Percentiles rank a stretch among this genome's conserved stretches.
Evolutionary conservation across 2,113 vertebrate species (phyloP).

Genomic region (Scolopax mira): DNA sequence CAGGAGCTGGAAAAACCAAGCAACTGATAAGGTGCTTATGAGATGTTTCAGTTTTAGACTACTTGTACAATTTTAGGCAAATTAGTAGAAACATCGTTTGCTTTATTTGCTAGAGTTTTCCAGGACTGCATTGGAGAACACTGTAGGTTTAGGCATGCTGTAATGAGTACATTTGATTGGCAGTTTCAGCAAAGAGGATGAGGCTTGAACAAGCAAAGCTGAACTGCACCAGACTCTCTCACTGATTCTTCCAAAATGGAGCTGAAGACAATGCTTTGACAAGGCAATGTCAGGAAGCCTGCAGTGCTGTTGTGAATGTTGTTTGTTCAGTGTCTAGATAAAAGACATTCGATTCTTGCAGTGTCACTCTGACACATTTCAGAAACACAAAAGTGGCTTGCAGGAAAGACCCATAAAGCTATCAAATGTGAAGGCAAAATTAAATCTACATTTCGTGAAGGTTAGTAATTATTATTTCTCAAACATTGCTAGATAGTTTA

Average conservation of each 20-base stretch:
- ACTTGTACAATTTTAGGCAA: background rate
- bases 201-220: background rate
- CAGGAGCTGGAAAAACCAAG: background rate
- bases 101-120: background rate
- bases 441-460: slow-evolving; percentile 27
- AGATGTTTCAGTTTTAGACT: background rate
- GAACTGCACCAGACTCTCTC: background rate
- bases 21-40: background rate
- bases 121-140: background rate
- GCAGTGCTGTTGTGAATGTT: background rate
- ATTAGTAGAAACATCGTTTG: rapidly evolving
- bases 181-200: background rate
- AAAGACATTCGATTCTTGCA: background rate
- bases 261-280: background rate
- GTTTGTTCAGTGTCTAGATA: background rate
- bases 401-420: background rate
- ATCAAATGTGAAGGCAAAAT: slow-evolving; percentile 9
- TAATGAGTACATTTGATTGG: background rate
- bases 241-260: background rate
- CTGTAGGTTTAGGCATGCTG: background rate
- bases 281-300: background rate
- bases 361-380: background rate
- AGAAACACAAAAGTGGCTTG: background rate
- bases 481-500: background rate
- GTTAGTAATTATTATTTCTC: slow-evolving; percentile 29